Conservation (phyloP, 2,113 vertebrate species). For the Nycticorax nycticorax region DNA sequence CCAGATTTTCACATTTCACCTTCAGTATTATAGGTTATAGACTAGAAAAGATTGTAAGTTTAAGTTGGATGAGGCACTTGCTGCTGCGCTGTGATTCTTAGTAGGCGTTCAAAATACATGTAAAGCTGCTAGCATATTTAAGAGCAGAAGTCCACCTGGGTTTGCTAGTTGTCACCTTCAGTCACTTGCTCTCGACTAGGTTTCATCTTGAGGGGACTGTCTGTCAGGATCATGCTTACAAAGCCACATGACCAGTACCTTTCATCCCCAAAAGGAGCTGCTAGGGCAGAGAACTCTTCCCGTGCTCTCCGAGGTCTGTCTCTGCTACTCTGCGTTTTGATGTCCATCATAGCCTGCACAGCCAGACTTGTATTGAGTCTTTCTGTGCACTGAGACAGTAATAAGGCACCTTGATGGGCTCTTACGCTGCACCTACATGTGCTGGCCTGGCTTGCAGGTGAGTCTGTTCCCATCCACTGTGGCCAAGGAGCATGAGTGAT, state of each 20-base stretch:
- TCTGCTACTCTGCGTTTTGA: not conserved
- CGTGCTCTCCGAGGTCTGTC: not conserved
- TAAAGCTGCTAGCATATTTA: not conserved
- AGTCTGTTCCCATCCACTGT: no score
- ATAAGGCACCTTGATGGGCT: accelerated
- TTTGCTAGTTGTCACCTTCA: not conserved
- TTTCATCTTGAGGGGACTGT: not conserved
- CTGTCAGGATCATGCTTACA: accelerated
- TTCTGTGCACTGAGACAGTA: not conserved
- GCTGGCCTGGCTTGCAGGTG: not conserved
- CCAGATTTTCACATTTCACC: not conserved
- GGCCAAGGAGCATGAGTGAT: not conserved
- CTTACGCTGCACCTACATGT: accelerated
- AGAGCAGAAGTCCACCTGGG: not conserved
- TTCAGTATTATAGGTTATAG: not conserved
- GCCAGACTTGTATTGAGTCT: not conserved
- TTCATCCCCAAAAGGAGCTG: not conserved
- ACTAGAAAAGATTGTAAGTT: not conserved
- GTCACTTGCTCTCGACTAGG: accelerated
- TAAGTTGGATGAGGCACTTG: not conserved
- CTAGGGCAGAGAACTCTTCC: not conserved
- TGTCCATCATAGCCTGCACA: accelerated
- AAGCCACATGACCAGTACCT: not conserved
- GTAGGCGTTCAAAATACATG: accelerated
- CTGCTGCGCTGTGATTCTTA: not conserved